Base-by-base conservation (phyloP, 2,888 invertebrate genomes). In the Matsumyia berberina region DNA sequence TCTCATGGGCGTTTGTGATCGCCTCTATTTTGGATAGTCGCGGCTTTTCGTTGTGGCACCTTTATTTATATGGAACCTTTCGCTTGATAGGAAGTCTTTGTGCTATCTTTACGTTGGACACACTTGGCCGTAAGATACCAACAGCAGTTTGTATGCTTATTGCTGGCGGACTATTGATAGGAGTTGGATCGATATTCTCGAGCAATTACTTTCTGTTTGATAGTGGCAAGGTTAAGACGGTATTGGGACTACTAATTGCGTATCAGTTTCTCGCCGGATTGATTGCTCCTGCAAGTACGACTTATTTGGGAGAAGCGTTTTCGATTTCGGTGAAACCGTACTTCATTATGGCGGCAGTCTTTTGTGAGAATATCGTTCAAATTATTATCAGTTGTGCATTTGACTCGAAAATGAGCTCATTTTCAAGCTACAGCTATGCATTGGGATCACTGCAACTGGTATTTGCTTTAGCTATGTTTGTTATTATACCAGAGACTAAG, bases 261-360 rank as follows among this genome's bases (percentile, higher is more conserved):
- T 87, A 87, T 46, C 90, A 90, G 76, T 86, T 89, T 57, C 88
- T 89, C 29, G 87, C 88, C 5, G 90, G 90, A 0, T n/a, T 90
- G 5, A 89, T 78, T 39, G 86, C 87, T 1, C 86, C 88, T 31
- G 87, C 87, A 39, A 88, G 88, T 1, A 78, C 90, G 0, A 79
- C 78, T 2, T 90, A 89, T 46, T 51, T 90, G 78, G 88, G 89
- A 1, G 90, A 90, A 69, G 90, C 90, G 2, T 90, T 89, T 12
- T 89, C 89, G 0, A 60, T 89, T 79, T 81, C 86, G 0, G 86
- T 88, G 0, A 90, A 90, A 49, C 88, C 88, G 3, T 87, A 77
- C 29, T 81, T 88, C 5, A 88, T 90, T 33, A 88, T 74, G 0
- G 39, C 88, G 39, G 86, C 88, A 39, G 82, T 90, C 9, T 83